Evolutionary conservation across 1,140 invertebrate genomes (phyloP), one percentile per base, ranked within the genome.

Genomic region (Pogonognathellus flavescens): DNA sequence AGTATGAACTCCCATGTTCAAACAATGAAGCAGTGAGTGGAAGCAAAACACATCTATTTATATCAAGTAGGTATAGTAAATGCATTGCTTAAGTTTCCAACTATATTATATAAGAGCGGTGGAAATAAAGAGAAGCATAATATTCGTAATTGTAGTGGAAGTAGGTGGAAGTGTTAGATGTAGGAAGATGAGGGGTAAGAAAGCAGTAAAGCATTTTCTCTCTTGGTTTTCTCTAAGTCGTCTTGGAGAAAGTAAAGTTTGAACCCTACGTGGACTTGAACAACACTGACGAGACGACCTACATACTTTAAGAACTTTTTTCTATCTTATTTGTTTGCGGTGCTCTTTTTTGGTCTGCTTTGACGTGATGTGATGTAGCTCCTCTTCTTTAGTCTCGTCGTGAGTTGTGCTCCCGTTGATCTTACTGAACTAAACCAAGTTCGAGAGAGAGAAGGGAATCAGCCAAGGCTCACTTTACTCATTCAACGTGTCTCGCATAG

Each of bases 391-490:
- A 22, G 62, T 66, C 20, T 14, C 20, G 11, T 20, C 14, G 9
- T 66, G 60, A 66, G 59, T 25, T 76, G 70, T 18, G 25, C 41
- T 76, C 14, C 25, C 31, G 70, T 25, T 76, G 70, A 76, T n/a
- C 70, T 76, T 14, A 76, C 70, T 76, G 14, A 76, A 76, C 70
- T 76, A 76, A 76, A 76, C 41, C 25, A 76, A 76, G 70, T 76
- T 76, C 31, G 70, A 41, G 70, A 76, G 70, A 25, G 70, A 76
- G 70, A 25, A 31, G 49, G 70, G 70, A 76, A 76, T 76, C 31
- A 76, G 70, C 70, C 70, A 76, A 76, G 41, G 70, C 70, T 76
- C 70, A 76, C 70, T 76, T 76, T 76, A 76, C 70, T 76, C 70
- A 16, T 25, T 76, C 70, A 76, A 76, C 70, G 70, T 76, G 70